Evolutionary conservation across 2,113 vertebrate species (phyloP), one percentile per base, ranked within the genome.

Genomic region (Coturnix japonica): DNA sequence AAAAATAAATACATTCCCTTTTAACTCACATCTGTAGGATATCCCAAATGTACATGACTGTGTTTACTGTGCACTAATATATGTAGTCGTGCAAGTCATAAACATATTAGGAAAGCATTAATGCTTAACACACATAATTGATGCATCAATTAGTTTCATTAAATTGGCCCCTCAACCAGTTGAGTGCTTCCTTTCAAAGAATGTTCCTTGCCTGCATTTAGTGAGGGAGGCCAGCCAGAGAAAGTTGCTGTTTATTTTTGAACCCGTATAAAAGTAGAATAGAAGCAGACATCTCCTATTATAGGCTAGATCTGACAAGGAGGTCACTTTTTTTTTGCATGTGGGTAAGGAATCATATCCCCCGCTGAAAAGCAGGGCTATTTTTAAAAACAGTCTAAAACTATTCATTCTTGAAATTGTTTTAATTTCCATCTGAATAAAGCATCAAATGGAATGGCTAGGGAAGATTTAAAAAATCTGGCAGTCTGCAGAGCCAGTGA

Each of bases 291-390:
- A 94, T 87, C 94, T 96, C 95, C 94, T 94, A 95, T 95, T 90
- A 89, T 65, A 97, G 80, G 83, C 94, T 89, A 96, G 95, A 93
- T 85, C 95, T 96, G 96, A 96, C 96, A 96, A 91, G 96, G 97
- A 96, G 96, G 96, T 97, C 96, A 97, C 95, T 97, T 97, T 97
- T 97, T 97, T 95, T 86, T 96, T 97, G 84, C 91, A 49, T 22
- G 22, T 49, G 47, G 47, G 23, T 92, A 54, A 95, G 93, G 82
- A 90, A 94, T 85, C 69, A 18, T 77, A 93, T 94, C 84, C 93
- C 95, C 90, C 95, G 91, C 95, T 93, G 95, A 95, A 93, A 89
- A 96, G 47, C 35, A 3, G 37, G 14, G 33, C 66, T 97, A 97
- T 97, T 97, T 98, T 98, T 97, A 97, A 96, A 83, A 95, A 92